These are phyloP conservation scores for Marmota flaviventris DNA, from an alignment of 2,113 vertebrate genomes.

Conservation along the genomic window DNA sequence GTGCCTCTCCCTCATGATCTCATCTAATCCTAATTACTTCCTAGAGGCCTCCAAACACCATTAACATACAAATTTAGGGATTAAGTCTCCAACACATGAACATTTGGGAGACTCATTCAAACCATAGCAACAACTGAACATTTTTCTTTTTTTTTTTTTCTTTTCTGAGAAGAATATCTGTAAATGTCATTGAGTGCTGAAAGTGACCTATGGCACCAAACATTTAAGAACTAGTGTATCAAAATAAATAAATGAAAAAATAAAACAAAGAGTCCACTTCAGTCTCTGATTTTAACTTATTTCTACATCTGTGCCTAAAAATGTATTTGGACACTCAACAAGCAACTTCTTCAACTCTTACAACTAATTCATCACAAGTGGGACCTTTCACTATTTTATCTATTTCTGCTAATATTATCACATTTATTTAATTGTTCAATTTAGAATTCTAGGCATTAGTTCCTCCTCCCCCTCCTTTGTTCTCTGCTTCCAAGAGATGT, in stretches of 20 bases:
- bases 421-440: neutral
- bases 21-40: neutral
- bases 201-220: neutral
- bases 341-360: neutral
- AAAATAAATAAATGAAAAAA: neutral
- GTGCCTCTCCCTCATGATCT: neutral
- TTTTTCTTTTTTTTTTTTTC: neutral
- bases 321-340: neutral
- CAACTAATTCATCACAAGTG: neutral
- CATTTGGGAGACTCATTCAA: neutral
- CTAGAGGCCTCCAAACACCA: neutral
- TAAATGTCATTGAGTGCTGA: neutral
- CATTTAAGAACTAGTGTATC: neutral
- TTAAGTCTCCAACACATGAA: neutral
- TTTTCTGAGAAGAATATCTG: neutral
- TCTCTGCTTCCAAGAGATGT: neutral
- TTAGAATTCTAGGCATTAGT: neutral
- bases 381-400: neutral
- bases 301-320: neutral
- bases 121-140: neutral
- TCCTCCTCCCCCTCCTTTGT: neutral
- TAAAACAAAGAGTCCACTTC: neutral
- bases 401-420: neutral
- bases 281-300: conserved; percentile 6
- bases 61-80: neutral